These are phyloP conservation scores for Mesorhabditis spiculigera DNA, from an alignment of 2,888 invertebrate species.

Conservation along the genomic window DNA sequence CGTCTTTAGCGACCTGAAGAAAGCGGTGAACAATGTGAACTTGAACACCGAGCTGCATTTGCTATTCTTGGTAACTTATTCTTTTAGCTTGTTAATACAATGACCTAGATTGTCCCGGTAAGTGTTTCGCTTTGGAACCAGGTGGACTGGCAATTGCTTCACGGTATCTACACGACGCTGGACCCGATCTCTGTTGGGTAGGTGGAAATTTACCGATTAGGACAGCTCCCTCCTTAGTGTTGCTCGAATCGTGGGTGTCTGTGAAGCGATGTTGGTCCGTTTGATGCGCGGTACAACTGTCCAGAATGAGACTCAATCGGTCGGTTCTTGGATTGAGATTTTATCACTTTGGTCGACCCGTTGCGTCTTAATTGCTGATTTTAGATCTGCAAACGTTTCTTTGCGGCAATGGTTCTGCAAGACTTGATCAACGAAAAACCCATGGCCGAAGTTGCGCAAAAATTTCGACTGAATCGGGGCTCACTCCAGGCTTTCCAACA, in stretches of 20 bases:
- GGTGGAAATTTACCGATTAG: constrained; percentile 70
- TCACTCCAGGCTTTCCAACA: constrained; percentile 89
- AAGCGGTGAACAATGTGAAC: constrained; percentile 83
- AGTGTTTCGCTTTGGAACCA: constrained; percentile 74
- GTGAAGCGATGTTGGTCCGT: constrained; percentile 74
- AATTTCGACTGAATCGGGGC: constrained; percentile 82
- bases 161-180: constrained; percentile 79
- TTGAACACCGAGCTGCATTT: constrained; percentile 90
- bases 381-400: constrained; percentile 61
- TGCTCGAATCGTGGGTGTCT: constrained; percentile 71
- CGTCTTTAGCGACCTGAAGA: constrained; percentile 82
- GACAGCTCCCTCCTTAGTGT: constrained; percentile 18
- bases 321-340: neutral
- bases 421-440: constrained; percentile 88
- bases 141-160: constrained; percentile 70
- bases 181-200: constrained; percentile 78
- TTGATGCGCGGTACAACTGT: constrained; percentile 53
- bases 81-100: neutral
- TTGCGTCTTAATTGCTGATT: neutral
- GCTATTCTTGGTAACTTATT: constrained; percentile 75
- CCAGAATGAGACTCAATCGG: constrained; percentile 13
- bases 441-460: constrained; percentile 72
- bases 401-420: constrained; percentile 79
- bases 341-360: neutral
- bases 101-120: constrained; percentile 74